phyloP scores from a whole-genome alignment of 2,113 vertebrate species.

The Lontra canadensis region DNA sequence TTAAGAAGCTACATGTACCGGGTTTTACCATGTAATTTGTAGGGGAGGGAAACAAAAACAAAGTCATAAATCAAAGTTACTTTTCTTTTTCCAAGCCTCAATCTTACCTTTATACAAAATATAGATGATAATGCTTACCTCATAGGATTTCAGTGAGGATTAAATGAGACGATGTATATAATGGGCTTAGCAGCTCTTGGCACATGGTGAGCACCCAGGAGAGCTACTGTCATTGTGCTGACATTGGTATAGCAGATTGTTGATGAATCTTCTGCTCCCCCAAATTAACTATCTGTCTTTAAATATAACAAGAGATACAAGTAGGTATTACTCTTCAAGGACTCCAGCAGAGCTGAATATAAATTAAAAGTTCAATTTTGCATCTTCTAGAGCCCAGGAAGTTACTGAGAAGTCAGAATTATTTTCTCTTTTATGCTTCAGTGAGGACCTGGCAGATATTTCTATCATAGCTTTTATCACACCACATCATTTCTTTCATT shows the following conservation, averaged over 20 bases:
- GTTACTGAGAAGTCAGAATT: not conserved
- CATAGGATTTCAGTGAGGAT: not conserved
- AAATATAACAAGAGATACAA: not conserved
- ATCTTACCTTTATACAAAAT: not conserved
- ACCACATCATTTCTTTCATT: not conserved
- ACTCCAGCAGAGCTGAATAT: not conserved
- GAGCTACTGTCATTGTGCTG: not conserved
- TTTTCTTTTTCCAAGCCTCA: not conserved
- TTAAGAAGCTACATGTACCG: not conserved
- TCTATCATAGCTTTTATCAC: not conserved
- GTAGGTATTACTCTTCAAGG: not conserved
- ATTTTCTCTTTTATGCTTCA: not conserved
- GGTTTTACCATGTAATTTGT: not conserved
- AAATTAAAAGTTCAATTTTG: not conserved
- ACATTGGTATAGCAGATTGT: not conserved
- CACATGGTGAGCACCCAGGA: not conserved
- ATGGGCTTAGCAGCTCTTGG: not conserved
- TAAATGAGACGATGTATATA: not conserved
- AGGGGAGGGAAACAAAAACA: not conserved
- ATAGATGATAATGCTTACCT: not conserved
- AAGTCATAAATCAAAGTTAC: not conserved
- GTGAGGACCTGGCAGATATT: not conserved
- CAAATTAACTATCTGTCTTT: slow-evolving; percentile 35
- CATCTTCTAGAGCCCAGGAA: not conserved
- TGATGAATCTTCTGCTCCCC: not conserved